Conservation (phyloP, 1,140 invertebrate genomes). For the Calephelis nemesis region DNA sequence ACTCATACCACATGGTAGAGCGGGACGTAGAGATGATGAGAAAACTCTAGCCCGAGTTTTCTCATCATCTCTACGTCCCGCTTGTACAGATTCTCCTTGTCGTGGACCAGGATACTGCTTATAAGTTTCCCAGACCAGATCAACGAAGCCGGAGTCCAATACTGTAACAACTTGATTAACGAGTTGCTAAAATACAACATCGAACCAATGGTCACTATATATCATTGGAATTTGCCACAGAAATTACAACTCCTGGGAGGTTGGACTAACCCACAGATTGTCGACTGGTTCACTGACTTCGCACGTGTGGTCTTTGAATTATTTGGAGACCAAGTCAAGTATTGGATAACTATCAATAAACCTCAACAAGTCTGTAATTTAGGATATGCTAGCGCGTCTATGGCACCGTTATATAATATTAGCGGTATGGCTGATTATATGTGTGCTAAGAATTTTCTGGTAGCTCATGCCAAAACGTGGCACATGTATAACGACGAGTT, state of each 20-base stretch:
- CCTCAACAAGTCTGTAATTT: conserved; percentile 80
- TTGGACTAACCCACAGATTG: conserved; percentile 54
- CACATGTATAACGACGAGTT: conserved; percentile 55
- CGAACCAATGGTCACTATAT: no score
- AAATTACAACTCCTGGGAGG: conserved; percentile 79
- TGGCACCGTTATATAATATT: no score
- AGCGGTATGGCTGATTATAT: conserved; percentile 70
- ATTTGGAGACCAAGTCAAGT: conserved; percentile 82
- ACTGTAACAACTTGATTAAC: no score
- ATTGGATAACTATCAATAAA: conserved; percentile 86
- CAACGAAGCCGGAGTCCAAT: no score
- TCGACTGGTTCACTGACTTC: conserved; percentile 82
- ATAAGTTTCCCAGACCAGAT: conserved; percentile 63
- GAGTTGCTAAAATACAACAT: no score
- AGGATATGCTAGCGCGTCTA: conserved; percentile 75
- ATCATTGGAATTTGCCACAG: conserved; percentile 80
- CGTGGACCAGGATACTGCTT: conserved; percentile 83
- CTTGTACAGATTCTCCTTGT: conserved; percentile 26
- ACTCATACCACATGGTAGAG: no score
- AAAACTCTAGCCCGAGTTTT: conserved; percentile 79
- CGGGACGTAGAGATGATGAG: conserved; percentile 75
- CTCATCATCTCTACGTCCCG: conserved; percentile 60
- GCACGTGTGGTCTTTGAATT: conserved; percentile 79
- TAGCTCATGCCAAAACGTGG: no score
- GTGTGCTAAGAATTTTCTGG: conserved; percentile 70